Evolutionary conservation across 2,797 vertebrate genomes (phyloP).

Genomic region (Apogon hyalosoma): DNA sequence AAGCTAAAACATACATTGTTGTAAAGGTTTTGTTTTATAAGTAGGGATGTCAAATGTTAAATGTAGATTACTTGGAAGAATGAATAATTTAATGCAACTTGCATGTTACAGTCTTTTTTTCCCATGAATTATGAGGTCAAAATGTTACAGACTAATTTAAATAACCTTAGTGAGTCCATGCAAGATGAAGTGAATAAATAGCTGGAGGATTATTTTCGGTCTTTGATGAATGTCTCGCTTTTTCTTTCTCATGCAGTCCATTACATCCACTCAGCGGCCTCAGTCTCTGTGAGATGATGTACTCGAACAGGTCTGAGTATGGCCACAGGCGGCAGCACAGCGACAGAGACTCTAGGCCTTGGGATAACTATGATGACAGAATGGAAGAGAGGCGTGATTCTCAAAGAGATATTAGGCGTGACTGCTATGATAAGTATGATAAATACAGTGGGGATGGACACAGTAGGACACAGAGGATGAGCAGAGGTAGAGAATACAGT

Average conservation of each 20-base stretch:
- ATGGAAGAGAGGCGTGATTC: constrained; percentile 48
- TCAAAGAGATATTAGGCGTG: constrained; percentile 15
- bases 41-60: too few species aligned
- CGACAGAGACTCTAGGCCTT: constrained; percentile 50
- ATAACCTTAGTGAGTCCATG: too few species aligned
- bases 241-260: constrained; percentile 7
- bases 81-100: too few species aligned
- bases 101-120: too few species aligned
- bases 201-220: too few species aligned
- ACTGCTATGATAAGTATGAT: constrained; percentile 45
- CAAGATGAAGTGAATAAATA: too few species aligned
- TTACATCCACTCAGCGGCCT: constrained; percentile 1
- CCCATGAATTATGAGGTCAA: too few species aligned
- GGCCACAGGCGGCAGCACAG: constrained; percentile 41
- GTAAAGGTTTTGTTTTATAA: too few species aligned
- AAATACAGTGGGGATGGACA: constrained; percentile 15
- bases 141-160: too few species aligned
- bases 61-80: too few species aligned
- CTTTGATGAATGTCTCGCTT: too few species aligned
- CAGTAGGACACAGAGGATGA: constrained; percentile 24
- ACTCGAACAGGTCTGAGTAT: constrained; percentile 54
- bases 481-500: constrained; percentile 41
- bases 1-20: too few species aligned
- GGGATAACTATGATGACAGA: constrained; percentile 47
- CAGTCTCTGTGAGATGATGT: constrained; percentile 51